Conservation (phyloP, 2,113 vertebrate genomes). For the Felis chaus region DNA sequence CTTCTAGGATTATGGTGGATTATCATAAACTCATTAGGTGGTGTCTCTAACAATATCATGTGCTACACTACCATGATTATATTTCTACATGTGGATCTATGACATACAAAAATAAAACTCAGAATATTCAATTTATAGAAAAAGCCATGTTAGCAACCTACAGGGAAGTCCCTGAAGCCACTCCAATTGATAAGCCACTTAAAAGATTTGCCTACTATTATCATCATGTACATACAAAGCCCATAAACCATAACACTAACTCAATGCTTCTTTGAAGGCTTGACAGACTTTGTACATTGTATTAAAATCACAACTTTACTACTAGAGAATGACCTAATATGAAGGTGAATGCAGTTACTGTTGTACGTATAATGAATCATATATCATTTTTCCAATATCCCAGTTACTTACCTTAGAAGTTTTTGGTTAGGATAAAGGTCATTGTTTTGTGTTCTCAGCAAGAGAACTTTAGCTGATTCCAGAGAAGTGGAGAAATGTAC, state of each 20-base stretch:
- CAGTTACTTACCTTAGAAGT: not conserved
- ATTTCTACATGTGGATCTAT: not conserved
- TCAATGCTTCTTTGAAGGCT: not conserved
- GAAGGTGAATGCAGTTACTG: not conserved
- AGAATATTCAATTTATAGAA: not conserved
- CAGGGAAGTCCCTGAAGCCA: not conserved
- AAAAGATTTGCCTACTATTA: not conserved
- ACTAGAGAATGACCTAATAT: not conserved
- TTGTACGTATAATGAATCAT: not conserved
- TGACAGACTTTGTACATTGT: conserved; percentile 15
- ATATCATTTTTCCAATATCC: not conserved
- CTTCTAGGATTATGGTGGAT: not conserved
- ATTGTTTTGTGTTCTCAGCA: conserved; percentile 9
- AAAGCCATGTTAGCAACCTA: not conserved
- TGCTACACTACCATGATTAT: not conserved
- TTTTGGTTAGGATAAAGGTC: conserved; percentile 25
- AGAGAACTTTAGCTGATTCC: conserved; percentile 48
- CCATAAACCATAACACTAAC: not conserved
- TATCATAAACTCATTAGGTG: not conserved
- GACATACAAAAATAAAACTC: conserved; percentile 3
- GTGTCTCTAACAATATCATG: not conserved
- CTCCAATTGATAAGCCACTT: not conserved
- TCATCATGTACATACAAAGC: not conserved
- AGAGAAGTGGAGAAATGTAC: conserved; percentile 21
- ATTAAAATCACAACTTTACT: conserved; percentile 23